Evolutionary conservation across 35 echinoderm and acorn worm genomes (phyloP), one percentile per base, ranked within the genome.

Genomic region (Diadema setosum): DNA sequence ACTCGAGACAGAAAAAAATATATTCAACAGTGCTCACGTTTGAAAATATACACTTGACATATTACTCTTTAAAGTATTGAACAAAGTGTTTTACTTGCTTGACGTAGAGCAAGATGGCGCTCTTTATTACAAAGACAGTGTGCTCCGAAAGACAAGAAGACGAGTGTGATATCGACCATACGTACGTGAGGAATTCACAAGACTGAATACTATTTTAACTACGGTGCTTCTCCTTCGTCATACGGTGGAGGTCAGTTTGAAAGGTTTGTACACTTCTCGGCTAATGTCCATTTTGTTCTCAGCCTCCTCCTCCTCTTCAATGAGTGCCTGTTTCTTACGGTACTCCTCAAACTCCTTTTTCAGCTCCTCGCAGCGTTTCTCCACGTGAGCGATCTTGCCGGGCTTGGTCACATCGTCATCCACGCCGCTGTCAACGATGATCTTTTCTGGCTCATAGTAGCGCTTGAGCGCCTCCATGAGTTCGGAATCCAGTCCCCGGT

Each of bases 311-410:
- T 35, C 73, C 4, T 78, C 73, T 4, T 78, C 73, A 3, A 78
- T 78, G 17, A 78, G 5, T 3, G 74, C 85, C 25, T 93, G 91
- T 43, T 88, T 78, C 64, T 86, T 87, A n/a, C 86, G 76, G 35
- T 93, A 93, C 69, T 93, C 78, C 14, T 93, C 74, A 83, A 93
- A 93, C 63, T 93, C 91, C 73, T 57, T 88, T 46, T 93, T 93
- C 27, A 93, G 61, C 49, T 93, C 91, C 45, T 93, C 91, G 34
- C 91, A 93, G 5, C 91, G 34, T 15, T 93, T 93, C 45, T 88
- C 85, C 16, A 82, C 74, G 9, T 89, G 12, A 1, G 73, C 86
- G 0, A 80, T 30, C 20, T 88, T 87, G 60, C 76, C 85, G 6
- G 87, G 56, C 25, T 87, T 82, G 26, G 65, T 58, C 3, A 83